A percentile compares a stretch with the other conserved stretches of the same genome.
Conservation (phyloP, 2,797 vertebrate species). For the Lates japonicus region DNA sequence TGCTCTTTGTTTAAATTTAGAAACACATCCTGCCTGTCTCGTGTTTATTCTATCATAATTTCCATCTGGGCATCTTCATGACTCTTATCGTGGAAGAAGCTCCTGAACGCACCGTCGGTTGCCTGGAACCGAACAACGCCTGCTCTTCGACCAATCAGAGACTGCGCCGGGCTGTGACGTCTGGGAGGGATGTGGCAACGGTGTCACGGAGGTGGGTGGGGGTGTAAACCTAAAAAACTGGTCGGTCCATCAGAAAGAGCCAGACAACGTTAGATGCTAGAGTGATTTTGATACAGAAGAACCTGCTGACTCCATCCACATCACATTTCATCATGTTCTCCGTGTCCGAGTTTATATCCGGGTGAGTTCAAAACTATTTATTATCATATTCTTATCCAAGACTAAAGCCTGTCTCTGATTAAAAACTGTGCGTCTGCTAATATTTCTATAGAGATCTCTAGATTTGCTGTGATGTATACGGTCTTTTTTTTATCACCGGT, state of each 20-base stretch:
- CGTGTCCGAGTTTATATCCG: slow-evolving; percentile 27
- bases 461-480: not conserved
- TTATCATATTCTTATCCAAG: not conserved
- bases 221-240: not conserved
- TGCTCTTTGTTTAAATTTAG: not conserved
- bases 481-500: too few relatives aligned
- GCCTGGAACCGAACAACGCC: slow-evolving; percentile 12
- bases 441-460: too few relatives aligned
- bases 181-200: rapidly evolving
- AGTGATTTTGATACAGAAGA: not conserved
- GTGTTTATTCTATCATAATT: not conserved
- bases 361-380: slow-evolving; percentile 50
- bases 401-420: not conserved
- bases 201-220: rapidly evolving
- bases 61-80: rapidly evolving
- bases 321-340: slow-evolving; percentile 34
- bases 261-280: too few relatives aligned
- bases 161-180: slow-evolving; percentile 11
- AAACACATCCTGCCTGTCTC: not conserved
- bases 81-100: rapidly evolving
- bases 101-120: slow-evolving; percentile 38
- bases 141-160: slow-evolving; percentile 56
- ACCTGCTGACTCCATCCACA: not conserved
- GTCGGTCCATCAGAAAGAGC: slow-evolving; percentile 21
- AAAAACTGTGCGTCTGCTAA: not conserved